These are phyloP conservation scores for Ptiloglossa arizonensis DNA, from an alignment of 1,140 invertebrate genomes.

Conservation along the genomic window DNA sequence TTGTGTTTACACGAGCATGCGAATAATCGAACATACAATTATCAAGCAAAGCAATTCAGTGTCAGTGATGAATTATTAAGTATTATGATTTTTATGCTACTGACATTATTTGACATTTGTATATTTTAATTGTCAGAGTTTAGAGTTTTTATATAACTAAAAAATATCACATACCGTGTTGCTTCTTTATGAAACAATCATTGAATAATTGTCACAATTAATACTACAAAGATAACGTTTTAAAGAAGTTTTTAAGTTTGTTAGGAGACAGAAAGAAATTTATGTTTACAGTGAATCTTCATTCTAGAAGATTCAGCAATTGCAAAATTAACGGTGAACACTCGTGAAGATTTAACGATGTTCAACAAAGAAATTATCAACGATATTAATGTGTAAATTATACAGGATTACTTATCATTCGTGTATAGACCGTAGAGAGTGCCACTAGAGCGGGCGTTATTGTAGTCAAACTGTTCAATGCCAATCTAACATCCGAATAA, in stretches of 20 bases:
- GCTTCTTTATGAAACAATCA: neutral
- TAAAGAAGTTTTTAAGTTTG: neutral
- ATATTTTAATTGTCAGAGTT: neutral
- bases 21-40: neutral
- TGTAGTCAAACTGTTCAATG: conserved; percentile 19
- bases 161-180: conserved; percentile 1
- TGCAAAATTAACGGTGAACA: conserved; percentile 1
- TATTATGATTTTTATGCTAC: neutral
- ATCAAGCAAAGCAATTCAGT: neutral
- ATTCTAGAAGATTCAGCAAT: conserved; percentile 29
- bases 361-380: conserved; percentile 31
- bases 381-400: conserved; percentile 62
- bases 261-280: neutral
- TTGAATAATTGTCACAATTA: neutral
- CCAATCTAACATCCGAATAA: conserved; percentile 19
- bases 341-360: conserved; percentile 5
- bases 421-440: conserved; percentile 60
- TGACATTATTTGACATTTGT: neutral
- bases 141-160: neutral
- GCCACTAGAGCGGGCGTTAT: conserved; percentile 36
- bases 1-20: conserved; percentile 24
- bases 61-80: neutral
- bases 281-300: neutral
- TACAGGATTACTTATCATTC: conserved; percentile 55
- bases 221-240: neutral